phyloP scores from a whole-genome alignment of 1,140 invertebrate species.

The Meloidogyne floridensis region DNA sequence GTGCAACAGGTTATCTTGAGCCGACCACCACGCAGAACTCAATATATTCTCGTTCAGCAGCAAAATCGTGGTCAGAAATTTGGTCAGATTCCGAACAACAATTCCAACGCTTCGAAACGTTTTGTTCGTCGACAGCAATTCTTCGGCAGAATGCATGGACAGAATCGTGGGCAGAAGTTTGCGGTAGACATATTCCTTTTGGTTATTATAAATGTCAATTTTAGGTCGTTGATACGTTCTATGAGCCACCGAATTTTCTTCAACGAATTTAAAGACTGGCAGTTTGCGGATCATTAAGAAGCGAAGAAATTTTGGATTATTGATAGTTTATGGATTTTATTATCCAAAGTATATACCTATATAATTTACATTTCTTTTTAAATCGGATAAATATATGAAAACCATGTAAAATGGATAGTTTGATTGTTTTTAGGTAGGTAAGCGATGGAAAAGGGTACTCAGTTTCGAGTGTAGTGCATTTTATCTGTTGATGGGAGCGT shows the following conservation, averaged over 20 bases:
- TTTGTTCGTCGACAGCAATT: conserved; percentile 14
- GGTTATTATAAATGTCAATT: background rate
- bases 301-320: background rate
- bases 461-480: no score
- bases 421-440: no score
- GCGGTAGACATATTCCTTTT: background rate
- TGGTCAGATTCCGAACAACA: background rate
- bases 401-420: no score
- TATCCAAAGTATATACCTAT: background rate
- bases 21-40: background rate
- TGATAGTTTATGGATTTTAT: background rate
- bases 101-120: background rate
- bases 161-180: background rate
- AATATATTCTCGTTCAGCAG: conserved; percentile 23
- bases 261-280: conserved; percentile 31
- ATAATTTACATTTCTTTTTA: background rate
- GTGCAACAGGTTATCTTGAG: background rate
- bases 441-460: no score
- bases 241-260: conserved; percentile 48
- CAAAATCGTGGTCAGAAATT: background rate
- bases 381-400: background rate
- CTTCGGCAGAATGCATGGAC: background rate
- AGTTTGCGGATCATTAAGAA: background rate
- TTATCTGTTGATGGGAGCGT: no score
- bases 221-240: conserved; percentile 39